Conservation (phyloP, 2,888 invertebrate species). For the Drosophila incognita region DNA sequence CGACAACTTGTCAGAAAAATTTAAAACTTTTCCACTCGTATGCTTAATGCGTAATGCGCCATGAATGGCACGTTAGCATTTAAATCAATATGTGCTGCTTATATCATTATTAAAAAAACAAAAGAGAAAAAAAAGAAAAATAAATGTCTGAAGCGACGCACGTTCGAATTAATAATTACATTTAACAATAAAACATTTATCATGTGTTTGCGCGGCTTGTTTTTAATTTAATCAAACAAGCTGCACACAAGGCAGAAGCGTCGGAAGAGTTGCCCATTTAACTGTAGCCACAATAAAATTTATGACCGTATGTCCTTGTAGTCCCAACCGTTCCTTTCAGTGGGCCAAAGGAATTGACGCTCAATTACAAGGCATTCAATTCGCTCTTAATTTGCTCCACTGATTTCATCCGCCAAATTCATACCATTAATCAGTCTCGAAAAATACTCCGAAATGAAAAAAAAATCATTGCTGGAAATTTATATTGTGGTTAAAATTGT, state of each 20-base stretch:
- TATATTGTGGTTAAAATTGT: neutral
- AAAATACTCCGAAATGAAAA: neutral
- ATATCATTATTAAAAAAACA: slow-evolving; percentile 38
- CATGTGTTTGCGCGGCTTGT: slow-evolving; percentile 43
- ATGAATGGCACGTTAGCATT: slow-evolving; percentile 35
- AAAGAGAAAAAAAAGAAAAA: neutral
- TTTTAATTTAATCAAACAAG: slow-evolving; percentile 64
- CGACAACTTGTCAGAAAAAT: slow-evolving; percentile 59
- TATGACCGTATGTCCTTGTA: slow-evolving; percentile 36
- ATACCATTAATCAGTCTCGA: slow-evolving; percentile 9
- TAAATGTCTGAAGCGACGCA: slow-evolving; percentile 20
- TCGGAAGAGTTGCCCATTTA: slow-evolving; percentile 40
- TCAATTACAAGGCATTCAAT: slow-evolving; percentile 44
- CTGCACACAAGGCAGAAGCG: slow-evolving; percentile 5
- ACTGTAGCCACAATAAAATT: slow-evolving; percentile 50
- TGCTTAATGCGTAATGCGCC: slow-evolving; percentile 22
- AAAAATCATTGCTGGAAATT: neutral
- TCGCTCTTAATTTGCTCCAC: slow-evolving; percentile 35
- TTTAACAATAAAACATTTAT: slow-evolving; percentile 54
- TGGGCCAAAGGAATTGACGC: slow-evolving; percentile 13
- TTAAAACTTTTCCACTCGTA: slow-evolving; percentile 43
- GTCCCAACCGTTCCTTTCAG: neutral
- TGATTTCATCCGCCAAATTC: slow-evolving; percentile 27
- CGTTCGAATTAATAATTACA: slow-evolving; percentile 34
- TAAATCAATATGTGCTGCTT: slow-evolving; percentile 46